Conservation (phyloP, 92 coral and sea anemone genomes). For the Heteractis magnifica region DNA sequence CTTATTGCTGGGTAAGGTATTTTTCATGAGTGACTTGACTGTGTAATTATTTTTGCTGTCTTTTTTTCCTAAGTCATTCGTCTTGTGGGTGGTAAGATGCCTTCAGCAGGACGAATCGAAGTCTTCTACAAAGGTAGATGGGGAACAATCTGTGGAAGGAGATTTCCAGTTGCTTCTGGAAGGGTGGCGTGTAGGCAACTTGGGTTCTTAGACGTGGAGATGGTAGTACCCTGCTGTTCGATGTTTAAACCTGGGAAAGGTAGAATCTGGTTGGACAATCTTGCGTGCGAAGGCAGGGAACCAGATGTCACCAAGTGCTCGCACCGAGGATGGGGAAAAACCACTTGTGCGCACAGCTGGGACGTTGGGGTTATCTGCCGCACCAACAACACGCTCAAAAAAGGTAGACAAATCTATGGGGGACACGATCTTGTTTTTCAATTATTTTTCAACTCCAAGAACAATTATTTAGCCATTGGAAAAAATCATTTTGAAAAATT, state of each 20-base stretch:
- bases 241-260: conserved; percentile 53
- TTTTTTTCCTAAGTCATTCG: conserved; percentile 12
- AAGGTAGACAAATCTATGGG: conserved; percentile 4
- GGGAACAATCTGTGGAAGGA: conserved; percentile 46
- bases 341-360: conserved; percentile 32
- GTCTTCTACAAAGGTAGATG: conserved; percentile 45
- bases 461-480: too few relatives aligned
- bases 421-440: too few relatives aligned
- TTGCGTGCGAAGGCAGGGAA: conserved; percentile 48
- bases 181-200: conserved; percentile 50
- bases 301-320: conserved; percentile 49
- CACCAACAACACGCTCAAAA: conserved; percentile 21
- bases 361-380: conserved; percentile 51
- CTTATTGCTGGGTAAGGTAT: not conserved
- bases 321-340: conserved; percentile 55
- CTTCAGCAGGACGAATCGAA: conserved; percentile 55
- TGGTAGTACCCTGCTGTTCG: conserved; percentile 42
- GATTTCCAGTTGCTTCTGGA: conserved; percentile 39
- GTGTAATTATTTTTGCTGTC: not conserved
- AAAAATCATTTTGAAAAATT: too few relatives aligned
- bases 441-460: too few relatives aligned
- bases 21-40: not conserved
- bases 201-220: conserved; percentile 38
- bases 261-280: conserved; percentile 39
- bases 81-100: conserved; percentile 8